Evolutionary conservation across 2,113 vertebrate genomes (phyloP), one percentile per base, ranked within the genome.

Genomic region (Heterotilapia buettikoferi): DNA sequence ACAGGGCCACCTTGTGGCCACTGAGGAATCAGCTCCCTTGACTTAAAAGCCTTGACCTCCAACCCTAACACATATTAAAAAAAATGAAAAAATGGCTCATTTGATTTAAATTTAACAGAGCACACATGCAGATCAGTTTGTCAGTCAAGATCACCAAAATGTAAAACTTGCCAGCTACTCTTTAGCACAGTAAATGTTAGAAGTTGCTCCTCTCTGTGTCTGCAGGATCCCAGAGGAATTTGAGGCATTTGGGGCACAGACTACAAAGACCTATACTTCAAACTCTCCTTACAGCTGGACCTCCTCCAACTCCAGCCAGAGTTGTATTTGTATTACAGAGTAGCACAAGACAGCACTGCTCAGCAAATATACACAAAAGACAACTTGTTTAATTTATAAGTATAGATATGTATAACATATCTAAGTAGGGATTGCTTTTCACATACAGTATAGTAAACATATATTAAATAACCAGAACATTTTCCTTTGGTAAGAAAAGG

Each of bases 1-100:
- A 93, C 68, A 83, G 90, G 36, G 95, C 96, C 96, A 90, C 88
- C 96, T 95, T 82, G 94, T 97, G 96, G 96, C 88, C 56, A 88
- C 3, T 61, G 26, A 78, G 5, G 21, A n/a, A 80, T 29, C n/a
- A 54, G 26, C 61, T 66, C 11, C 9, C 24, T 53, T 45, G 33
- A 66, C 33, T 36, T 26, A 9, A 63, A 78, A 82, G 57, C 45
- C 26, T 13, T 73, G 40, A 59, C 50, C 13, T n/a, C 31, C 14
- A 14, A 81, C 7, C 7, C 14, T 10, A 50, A 36, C 4, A 54
- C 61, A 21, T 66, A 66, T n/a, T 0, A 0, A 56, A 2, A 18
- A 59, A 29, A 57, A 12, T 5, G 1, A 33, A 38, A n/a, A 66
- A 47, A 26, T 13, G 6, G 13, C 12, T 14, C 3, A n/a, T 84